A percentile compares a stretch with the other conserved stretches of the same genome.
Conservation (phyloP, 1,140 invertebrate genomes). For the Zaprionus vittiger region DNA sequence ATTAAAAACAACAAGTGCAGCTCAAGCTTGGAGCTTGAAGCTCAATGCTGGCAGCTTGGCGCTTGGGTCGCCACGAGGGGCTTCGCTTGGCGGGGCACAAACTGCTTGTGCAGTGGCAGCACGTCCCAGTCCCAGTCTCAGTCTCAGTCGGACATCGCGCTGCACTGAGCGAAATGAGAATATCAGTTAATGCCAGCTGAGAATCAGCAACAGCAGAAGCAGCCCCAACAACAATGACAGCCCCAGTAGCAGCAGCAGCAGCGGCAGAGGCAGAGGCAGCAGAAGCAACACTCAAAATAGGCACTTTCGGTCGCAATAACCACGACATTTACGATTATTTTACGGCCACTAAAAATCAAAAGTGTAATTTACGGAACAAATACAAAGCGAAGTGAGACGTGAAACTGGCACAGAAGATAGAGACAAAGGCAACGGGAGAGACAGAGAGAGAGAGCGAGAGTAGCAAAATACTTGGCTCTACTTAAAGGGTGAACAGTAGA, state of each 20-base stretch:
- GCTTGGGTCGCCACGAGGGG: background rate
- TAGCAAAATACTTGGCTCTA: background rate
- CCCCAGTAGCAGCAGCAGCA: background rate
- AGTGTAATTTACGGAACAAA: conserved; percentile 83
- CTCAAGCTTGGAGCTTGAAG: conserved; percentile 33
- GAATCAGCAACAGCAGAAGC: conserved; percentile 31
- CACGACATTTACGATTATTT: conserved; percentile 84
- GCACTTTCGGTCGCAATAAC: conserved; percentile 84
- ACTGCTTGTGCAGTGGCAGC: conserved; percentile 74
- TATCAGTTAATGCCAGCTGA: conserved; percentile 67
- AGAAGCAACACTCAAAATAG: conserved; percentile 73
- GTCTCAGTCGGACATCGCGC: conserved; percentile 44
- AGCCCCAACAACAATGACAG: conserved; percentile 9
- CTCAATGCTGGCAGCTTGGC: conserved; percentile 3
- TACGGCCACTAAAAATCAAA: conserved; percentile 84
- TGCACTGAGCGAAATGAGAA: conserved; percentile 78
- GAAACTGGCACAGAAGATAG: conserved; percentile 49
- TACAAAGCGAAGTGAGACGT: conserved; percentile 68
- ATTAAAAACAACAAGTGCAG: conserved; percentile 84
- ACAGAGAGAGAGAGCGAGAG: background rate
- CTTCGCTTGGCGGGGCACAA: conserved; percentile 20
- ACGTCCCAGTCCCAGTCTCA: conserved; percentile 51
- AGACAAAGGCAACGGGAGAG: background rate
- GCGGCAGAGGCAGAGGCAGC: conserved; percentile 12
- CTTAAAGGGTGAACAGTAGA: background rate